Percentiles rank a stretch among this genome's conserved stretches.
phyloP scores from a whole-genome alignment of 2,113 vertebrate species.

The Perca fluviatilis region DNA sequence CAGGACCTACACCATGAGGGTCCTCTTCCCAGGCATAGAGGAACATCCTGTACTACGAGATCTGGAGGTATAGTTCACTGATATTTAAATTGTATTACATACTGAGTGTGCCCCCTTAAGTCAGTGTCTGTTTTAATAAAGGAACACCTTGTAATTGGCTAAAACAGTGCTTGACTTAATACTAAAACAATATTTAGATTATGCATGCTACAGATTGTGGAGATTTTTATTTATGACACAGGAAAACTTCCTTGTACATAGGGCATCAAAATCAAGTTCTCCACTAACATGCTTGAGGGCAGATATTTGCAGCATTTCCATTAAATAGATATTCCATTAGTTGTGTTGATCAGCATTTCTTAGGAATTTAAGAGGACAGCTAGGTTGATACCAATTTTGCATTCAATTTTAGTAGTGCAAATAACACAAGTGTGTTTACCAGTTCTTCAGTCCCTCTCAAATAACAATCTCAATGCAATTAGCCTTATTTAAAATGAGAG shows the following conservation, averaged over 20 bases:
- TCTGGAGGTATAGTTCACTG: slow-evolving; percentile 87
- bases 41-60: slow-evolving; percentile 97
- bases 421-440: slow-evolving; percentile 6
- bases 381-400: slow-evolving; percentile 23
- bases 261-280: background rate
- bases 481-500: slow-evolving; percentile 60
- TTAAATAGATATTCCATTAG: background rate
- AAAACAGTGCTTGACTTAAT: background rate
- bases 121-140: background rate
- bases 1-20: slow-evolving; percentile 96
- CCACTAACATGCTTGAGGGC: background rate
- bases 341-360: background rate
- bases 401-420: slow-evolving; percentile 9
- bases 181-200: background rate
- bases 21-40: slow-evolving; percentile 97
- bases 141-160: background rate
- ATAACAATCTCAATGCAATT: slow-evolving; percentile 67
- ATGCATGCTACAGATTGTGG: background rate
- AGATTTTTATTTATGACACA: background rate
- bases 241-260: background rate
- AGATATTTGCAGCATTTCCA: background rate
- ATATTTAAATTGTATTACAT: background rate
- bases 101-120: background rate
- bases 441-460: slow-evolving; percentile 51
- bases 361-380: background rate